Conservation (phyloP, 2,888 invertebrate genomes). For the Agapetus fuscipes region DNA sequence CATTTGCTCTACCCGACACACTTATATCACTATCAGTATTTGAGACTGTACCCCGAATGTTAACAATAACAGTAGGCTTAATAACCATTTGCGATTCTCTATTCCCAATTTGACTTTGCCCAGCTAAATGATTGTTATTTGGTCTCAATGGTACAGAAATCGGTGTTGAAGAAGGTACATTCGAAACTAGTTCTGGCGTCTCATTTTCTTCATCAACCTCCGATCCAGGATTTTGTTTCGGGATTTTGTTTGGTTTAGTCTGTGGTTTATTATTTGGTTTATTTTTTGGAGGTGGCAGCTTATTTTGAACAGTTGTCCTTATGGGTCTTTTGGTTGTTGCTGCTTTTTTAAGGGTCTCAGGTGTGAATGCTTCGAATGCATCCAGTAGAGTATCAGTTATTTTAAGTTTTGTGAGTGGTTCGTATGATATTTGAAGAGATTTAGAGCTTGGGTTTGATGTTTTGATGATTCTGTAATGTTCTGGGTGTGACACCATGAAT, state of each 20-base stretch:
- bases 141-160: conserved; percentile 21
- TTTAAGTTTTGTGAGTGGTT: conserved; percentile 14
- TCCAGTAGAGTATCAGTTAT: conserved; percentile 16
- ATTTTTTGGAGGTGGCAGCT: conserved; percentile 5
- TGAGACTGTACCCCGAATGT: conserved; percentile 36
- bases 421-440: conserved; percentile 15
- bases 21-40: conserved; percentile 36
- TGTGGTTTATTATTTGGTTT: conserved; percentile 8
- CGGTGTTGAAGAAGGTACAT: background rate
- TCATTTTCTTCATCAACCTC: conserved; percentile 2
- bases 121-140: conserved; percentile 34
- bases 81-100: conserved; percentile 40
- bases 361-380: conserved; percentile 3
- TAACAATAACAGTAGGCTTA: conserved; percentile 41
- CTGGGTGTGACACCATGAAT: conserved; percentile 4
- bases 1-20: conserved; percentile 29
- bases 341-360: conserved; percentile 2
- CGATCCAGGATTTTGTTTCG: background rate
- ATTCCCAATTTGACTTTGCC: conserved; percentile 41
- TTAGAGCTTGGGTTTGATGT: conserved; percentile 3
- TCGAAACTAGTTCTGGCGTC: background rate
- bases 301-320: conserved; percentile 2
- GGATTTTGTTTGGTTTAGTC: background rate
- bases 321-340: conserved; percentile 10
- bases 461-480: background rate